Conservation (phyloP, 2,113 vertebrate species). For the Muscicapa adusta region DNA sequence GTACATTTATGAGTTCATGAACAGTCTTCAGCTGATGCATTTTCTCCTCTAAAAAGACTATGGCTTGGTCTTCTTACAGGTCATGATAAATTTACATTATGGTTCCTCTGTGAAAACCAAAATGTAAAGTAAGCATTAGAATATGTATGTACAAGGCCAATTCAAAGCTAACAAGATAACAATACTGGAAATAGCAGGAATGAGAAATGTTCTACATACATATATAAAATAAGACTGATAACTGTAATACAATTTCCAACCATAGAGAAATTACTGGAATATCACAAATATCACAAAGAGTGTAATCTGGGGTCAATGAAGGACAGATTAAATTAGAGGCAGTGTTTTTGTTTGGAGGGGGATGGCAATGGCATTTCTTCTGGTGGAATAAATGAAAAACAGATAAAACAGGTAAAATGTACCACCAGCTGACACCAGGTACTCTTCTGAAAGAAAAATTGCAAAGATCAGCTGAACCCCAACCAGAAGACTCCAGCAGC, state of each 20-base stretch:
- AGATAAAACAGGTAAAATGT: not conserved
- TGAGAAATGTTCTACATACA: not conserved
- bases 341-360: not conserved
- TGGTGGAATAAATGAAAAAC: not conserved
- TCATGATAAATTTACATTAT: not conserved
- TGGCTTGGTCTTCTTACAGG: not conserved
- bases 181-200: not conserved
- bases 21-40: not conserved
- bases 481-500: not conserved
- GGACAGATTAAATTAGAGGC: not conserved
- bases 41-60: not conserved
- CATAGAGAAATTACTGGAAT: not conserved
- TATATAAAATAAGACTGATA: not conserved
- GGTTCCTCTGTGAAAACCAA: not conserved
- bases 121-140: not conserved
- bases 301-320: rapidly evolving
- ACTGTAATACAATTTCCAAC: not conserved
- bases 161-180: not conserved
- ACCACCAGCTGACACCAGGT: not conserved
- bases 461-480: not conserved
- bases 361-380: not conserved
- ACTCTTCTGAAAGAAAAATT: not conserved
- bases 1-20: not conserved
- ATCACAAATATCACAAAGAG: not conserved
- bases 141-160: not conserved